A percentile compares a stretch with the other conserved stretches of the same genome.
Evolutionary conservation across 2,888 invertebrate species (phyloP).

Genomic region (Liodrosophila aerea): DNA sequence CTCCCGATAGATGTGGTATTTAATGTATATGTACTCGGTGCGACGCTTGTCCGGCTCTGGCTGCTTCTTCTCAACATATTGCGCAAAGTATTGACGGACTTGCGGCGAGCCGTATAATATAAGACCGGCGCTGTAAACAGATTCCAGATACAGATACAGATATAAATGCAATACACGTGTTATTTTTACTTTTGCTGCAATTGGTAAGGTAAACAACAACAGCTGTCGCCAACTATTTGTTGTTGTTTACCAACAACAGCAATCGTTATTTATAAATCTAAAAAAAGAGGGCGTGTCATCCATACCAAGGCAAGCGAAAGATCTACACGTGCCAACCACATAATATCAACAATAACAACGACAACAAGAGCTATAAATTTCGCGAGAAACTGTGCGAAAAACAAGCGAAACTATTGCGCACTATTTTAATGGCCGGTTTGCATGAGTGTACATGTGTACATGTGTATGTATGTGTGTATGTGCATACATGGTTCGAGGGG

Average conservation of each 20-base stretch:
- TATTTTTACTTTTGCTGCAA: too few species aligned
- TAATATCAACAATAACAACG: conserved; percentile 41
- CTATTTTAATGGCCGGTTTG: conserved; percentile 35
- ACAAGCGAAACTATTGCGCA: conserved; percentile 53
- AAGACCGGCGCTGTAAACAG: conserved; percentile 75
- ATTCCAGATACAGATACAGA: background rate
- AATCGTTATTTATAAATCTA: conserved; percentile 40
- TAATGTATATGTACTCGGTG: conserved; percentile 84
- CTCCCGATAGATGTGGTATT: conserved; percentile 83
- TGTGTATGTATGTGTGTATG: conserved; percentile 7
- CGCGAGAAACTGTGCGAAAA: conserved; percentile 20
- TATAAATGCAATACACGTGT: too few species aligned
- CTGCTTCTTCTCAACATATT: conserved; percentile 77
- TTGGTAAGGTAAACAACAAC: too few species aligned
- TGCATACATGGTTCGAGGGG: conserved; percentile 17
- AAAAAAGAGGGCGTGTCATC: conserved; percentile 65
- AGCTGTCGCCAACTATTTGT: conserved; percentile 60
- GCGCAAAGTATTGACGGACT: conserved; percentile 80
- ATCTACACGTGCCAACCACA: conserved; percentile 39
- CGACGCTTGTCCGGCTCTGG: conserved; percentile 75
- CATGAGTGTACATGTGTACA: conserved; percentile 7
- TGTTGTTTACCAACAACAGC: conserved; percentile 49
- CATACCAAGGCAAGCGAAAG: conserved; percentile 12
- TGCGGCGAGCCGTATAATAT: conserved; percentile 79
- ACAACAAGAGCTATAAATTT: conserved; percentile 43